Evolutionary conservation across 2,113 vertebrate species (phyloP), one percentile per base, ranked within the genome.

Genomic region (Agapornis roseicollis): DNA sequence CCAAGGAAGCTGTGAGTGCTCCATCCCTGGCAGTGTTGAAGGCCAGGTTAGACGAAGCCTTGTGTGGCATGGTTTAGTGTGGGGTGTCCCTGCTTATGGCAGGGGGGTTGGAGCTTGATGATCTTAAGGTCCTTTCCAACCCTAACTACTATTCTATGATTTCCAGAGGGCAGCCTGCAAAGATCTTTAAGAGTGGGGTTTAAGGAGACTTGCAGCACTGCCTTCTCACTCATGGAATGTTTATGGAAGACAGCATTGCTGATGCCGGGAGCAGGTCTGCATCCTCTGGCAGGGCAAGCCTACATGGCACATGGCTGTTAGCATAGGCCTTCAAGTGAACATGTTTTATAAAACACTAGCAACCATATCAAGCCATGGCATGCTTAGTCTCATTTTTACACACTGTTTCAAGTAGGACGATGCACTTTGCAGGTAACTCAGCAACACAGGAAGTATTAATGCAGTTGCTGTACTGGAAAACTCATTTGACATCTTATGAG

Each of bases 211-310:
- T 23, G 11, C 5, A 55, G 5, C 47, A 1, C 12, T 16, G 27
- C n/a, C 58, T 49, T 17, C 53, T 70, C 17, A 0, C 27, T 20
- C 17, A 0, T 0, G 13, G 29, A 7, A 6, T 10, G 15, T 22
- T 55, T 11, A 1, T 28, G 80, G 85, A 17, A 16, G 64, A 17
- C 42, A 53, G 22, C 9, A 25, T 28, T 50, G 69, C n/a, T 1
- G 3, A 1, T 39, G 15, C 29, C 3, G 16, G 27, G 28, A 53
- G 66, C 70, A 63, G 61, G 6, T 41, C 56, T 58, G 63, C 25
- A 27, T 53, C 28, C 53, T 33, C 76, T 1, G 1, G 52, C 50
- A n/a, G 11, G 33, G 1, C 14, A 65, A 9, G 23, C 11, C n/a
- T 58, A 3, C 3, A 0, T 0, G 2, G 53, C 35, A 61, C 31